Evolutionary conservation across 2,797 vertebrate species (phyloP), one percentile per base, ranked within the genome.

Genomic region (Catostomus latipinnis): DNA sequence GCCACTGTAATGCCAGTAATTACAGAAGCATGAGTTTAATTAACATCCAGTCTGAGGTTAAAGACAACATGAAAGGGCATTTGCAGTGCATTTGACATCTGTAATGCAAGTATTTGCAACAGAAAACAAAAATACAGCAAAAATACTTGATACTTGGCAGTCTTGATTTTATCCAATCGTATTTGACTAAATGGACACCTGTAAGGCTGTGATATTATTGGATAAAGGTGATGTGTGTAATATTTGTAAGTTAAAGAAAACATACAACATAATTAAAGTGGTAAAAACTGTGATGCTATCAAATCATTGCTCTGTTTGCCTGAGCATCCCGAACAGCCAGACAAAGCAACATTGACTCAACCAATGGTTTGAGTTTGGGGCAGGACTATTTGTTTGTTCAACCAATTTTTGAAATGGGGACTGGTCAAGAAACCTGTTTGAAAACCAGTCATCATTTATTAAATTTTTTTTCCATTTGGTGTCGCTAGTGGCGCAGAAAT

Each of bases 21-120:
- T 76, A 76, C 66, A 57, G 45, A 76, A 34, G 46, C 45, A 58
- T 1, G 5, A 8, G 8, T 67, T 67, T 76, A 49, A 48, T 67
- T 49, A 71, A 58, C 45, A 43, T 68, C 9, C 46, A 68, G 54
- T 50, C 54, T 49, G 14, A 68, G 18, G 6, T 34, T 9, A 68
- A 68, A 63, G 9, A 58, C 62, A 45, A 5, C 48, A n/a, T 16
- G 43, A 74, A 52, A 10, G 50, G 18, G n/a, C 22, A 43, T 63
- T 50, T 12, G 4, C 52, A 45, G 12, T 45, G 16, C 34, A 54
- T 56, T 71, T 56, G 6, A 16, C 12, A 6, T 53, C 6, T 65
- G 6, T 45, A 54, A 74, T 16, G 11, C 1, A 1, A 45, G n/a
- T 57, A 46, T 57, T 6, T 62, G 1, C 34, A 11, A 9, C 9